Evolutionary conservation across 2,113 vertebrate species (phyloP).

Genomic region (Desmodus rotundus): DNA sequence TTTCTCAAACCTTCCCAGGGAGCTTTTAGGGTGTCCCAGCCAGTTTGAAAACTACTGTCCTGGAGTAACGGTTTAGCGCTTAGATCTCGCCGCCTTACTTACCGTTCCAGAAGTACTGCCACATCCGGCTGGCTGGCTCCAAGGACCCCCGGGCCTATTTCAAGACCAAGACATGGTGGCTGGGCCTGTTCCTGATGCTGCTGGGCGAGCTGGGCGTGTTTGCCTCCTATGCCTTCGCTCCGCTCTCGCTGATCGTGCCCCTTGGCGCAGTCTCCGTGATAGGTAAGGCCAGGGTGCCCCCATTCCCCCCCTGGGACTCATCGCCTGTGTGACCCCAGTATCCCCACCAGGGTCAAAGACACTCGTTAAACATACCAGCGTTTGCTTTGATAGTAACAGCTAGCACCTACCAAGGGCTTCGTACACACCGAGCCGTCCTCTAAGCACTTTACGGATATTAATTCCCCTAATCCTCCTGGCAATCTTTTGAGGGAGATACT

Average conservation of each 20-base stretch:
- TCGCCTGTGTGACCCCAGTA: rapidly evolving
- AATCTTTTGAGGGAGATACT: neutral
- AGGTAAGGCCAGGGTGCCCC: slow-evolving; percentile 77
- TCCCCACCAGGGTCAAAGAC: neutral
- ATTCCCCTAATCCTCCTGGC: neutral
- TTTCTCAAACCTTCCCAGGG: neutral
- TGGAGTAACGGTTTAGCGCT: neutral
- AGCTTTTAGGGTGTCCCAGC: neutral
- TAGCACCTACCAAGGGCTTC: neutral
- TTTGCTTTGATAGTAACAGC: neutral
- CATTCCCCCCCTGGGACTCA: rapidly evolving
- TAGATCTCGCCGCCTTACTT: neutral
- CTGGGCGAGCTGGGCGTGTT: slow-evolving; percentile 93
- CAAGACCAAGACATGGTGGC: slow-evolving; percentile 96
- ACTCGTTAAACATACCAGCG: neutral
- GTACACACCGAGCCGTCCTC: too few relatives aligned
- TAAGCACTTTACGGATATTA: neutral
- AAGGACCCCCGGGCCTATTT: slow-evolving; percentile 92
- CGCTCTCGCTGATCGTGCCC: slow-evolving; percentile 90
- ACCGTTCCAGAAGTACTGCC: slow-evolving; percentile 90
- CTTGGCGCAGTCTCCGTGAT: slow-evolving; percentile 92
- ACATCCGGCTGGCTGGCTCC: slow-evolving; percentile 87
- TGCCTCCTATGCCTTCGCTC: slow-evolving; percentile 93
- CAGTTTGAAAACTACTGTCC: neutral
- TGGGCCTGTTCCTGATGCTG: slow-evolving; percentile 88